Evolutionary conservation across 2,113 vertebrate genomes (phyloP).

Genomic region (Mystacornis crossleyi): DNA sequence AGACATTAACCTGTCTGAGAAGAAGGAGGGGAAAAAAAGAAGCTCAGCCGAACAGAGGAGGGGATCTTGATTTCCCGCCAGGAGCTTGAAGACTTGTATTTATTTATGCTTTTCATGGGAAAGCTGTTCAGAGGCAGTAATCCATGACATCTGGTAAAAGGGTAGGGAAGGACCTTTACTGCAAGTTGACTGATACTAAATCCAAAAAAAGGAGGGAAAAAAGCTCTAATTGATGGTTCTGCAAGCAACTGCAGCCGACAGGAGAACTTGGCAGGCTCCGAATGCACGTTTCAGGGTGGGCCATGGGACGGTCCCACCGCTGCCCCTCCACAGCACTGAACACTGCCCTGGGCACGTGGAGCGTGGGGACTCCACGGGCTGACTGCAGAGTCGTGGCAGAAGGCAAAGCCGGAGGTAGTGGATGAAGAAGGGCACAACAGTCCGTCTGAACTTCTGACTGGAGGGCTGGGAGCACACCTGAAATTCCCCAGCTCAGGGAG

Average conservation of each 20-base stretch:
- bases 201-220: background rate
- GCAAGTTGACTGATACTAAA: conserved; percentile 29
- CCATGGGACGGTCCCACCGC: background rate
- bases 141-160: conserved; percentile 61
- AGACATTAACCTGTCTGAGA: conserved; percentile 60
- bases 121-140: conserved; percentile 59
- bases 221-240: conserved; percentile 9
- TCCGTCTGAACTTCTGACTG: background rate
- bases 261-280: background rate
- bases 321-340: background rate
- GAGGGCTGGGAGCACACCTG: background rate
- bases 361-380: fast-evolving
- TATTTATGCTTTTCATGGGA: conserved; percentile 73
- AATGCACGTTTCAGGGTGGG: fast-evolving
- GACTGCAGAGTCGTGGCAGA: background rate
- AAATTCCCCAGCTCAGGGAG: background rate
- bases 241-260: background rate
- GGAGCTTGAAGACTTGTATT: background rate
- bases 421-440: background rate
- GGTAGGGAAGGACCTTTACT: conserved; percentile 49
- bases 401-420: background rate
- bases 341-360: fast-evolving
- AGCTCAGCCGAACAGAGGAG: background rate
- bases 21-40: fast-evolving
- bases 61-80: conserved; percentile 46